Evolutionary conservation across 2,113 vertebrate species (phyloP).

Genomic region (Carlito syrichta): DNA sequence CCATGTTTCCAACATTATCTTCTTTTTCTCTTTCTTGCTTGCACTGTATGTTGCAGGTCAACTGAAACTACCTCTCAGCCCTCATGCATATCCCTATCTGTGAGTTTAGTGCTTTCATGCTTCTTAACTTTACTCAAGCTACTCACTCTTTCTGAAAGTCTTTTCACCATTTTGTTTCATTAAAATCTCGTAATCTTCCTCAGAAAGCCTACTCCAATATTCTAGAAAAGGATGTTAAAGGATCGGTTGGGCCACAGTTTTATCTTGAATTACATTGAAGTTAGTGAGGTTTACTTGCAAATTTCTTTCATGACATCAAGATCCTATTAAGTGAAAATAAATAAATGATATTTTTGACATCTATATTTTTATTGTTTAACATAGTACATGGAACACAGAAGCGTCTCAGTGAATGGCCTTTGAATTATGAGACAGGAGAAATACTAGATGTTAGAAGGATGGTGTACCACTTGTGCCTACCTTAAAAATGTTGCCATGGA

Average conservation of each 20-base stretch:
- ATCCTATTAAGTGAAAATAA: neutral
- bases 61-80: neutral
- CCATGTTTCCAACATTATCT: neutral
- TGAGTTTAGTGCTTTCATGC: neutral
- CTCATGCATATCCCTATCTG: neutral
- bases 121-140: neutral
- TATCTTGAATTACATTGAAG: neutral
- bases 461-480: neutral
- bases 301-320: neutral
- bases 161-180: neutral
- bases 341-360: neutral
- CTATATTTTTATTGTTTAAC: neutral
- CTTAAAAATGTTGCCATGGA: neutral
- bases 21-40: neutral
- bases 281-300: neutral
- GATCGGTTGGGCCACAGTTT: neutral
- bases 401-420: neutral
- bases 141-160: neutral
- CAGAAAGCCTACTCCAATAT: neutral
- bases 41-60: neutral
- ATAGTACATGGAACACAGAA: neutral
- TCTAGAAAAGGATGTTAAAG: neutral
- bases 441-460: neutral
- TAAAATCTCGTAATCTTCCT: neutral
- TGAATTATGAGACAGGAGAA: neutral